Conservation (phyloP, 2,113 vertebrate species). For the mouse (Mus musculus) region GRCm39 chr10:121030001-121030500, state of each 20-base stretch:
- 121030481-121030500: neutral
- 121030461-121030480: neutral
- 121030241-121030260: neutral
- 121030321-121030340: neutral
- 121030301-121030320: neutral
- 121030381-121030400: neutral
- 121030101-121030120: too few relatives aligned
- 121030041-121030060: fast-evolving
- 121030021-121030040: neutral
- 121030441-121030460: neutral
- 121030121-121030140: too few relatives aligned
- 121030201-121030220: neutral
- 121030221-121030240: neutral
- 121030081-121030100: fast-evolving
- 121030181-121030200: neutral
- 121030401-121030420: neutral
- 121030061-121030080: neutral
- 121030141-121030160: neutral
- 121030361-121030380: neutral
- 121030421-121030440: neutral
- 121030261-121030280: neutral
- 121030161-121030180: neutral
- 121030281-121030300: neutral
- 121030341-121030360: neutral
- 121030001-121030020: neutral